phyloP scores from a whole-genome alignment of 2,113 vertebrate genomes.

The Rhombomys opimus region DNA sequence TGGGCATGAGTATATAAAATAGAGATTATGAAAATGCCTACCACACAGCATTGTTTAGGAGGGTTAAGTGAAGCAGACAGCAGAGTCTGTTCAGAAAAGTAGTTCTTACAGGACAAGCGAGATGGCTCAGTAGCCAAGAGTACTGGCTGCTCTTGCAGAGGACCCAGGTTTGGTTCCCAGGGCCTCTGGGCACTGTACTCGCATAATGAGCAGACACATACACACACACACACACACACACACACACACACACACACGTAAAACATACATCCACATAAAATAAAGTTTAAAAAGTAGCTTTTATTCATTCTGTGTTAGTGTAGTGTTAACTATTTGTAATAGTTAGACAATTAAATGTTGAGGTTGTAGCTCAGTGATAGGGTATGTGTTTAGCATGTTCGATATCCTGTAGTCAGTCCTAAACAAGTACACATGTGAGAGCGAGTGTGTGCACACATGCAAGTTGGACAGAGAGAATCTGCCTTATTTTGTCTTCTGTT shows the following conservation, averaged over 20 bases:
- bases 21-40: not conserved
- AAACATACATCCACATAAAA: not conserved
- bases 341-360: not conserved
- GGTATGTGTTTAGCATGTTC: not conserved
- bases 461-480: conserved; percentile 10
- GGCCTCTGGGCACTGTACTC: not conserved
- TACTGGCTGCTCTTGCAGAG: not conserved
- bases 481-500: not conserved
- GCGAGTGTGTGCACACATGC: not conserved
- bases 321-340: conserved; percentile 33
- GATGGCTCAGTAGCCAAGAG: not conserved
- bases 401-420: not conserved
- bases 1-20: not conserved
- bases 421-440: no score
- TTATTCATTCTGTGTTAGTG: conserved; percentile 30
- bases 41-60: not conserved
- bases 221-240: not conserved
- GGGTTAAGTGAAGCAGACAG: not conserved
- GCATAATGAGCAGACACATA: not conserved
- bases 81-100: not conserved
- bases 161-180: not conserved
- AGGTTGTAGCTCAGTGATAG: not conserved
- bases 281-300: conserved; percentile 32
- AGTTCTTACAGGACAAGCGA: not conserved
- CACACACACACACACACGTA: not conserved